Evolutionary conservation across 2,888 invertebrate species (phyloP).

Genomic region (Tiliacea aurago): DNA sequence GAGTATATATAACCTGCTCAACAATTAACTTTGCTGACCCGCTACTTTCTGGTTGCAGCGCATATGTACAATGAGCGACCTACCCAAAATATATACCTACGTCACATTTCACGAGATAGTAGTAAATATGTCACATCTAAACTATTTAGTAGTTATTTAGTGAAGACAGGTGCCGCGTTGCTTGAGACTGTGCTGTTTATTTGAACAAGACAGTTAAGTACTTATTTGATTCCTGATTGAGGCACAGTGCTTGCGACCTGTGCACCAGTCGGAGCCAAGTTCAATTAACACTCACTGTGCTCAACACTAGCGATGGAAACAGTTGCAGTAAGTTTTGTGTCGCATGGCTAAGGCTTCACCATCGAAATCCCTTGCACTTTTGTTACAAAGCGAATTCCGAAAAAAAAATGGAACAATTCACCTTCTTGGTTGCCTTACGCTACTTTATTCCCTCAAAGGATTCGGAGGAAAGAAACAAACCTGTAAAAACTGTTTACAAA

Average conservation of each 20-base stretch:
- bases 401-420: slow-evolving; percentile 2
- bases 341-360: background rate
- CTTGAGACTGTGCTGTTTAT: background rate
- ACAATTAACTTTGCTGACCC: background rate
- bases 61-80: background rate
- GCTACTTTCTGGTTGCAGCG: background rate
- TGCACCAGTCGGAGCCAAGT: background rate
- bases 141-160: background rate
- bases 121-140: background rate
- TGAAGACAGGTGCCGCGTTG: background rate
- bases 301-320: background rate
- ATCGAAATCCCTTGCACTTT: background rate
- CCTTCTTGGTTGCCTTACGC: too few relatives aligned
- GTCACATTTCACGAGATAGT: background rate
- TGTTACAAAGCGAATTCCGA: background rate
- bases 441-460: background rate
- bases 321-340: slow-evolving; percentile 1
- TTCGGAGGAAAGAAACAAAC: background rate
- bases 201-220: background rate
- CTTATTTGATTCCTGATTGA: background rate
- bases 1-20: background rate
- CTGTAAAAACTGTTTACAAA: background rate
- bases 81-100: background rate
- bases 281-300: background rate
- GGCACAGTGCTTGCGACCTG: background rate